phyloP scores from a whole-genome alignment of 2,888 invertebrate species.

The Liposcelis brunnea region DNA sequence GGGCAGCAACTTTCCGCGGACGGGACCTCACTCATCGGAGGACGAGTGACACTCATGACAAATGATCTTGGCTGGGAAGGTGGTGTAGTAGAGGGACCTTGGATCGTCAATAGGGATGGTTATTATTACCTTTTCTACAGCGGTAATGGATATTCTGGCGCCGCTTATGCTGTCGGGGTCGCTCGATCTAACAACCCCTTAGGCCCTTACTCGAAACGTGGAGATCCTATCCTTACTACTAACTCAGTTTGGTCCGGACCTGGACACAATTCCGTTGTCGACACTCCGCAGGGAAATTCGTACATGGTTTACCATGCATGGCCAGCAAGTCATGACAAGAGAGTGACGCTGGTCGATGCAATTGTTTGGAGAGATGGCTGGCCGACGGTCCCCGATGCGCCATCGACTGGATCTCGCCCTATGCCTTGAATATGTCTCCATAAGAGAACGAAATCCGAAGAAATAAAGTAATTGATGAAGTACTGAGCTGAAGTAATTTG shows the following conservation, averaged over 20 bases:
- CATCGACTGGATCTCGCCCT: no score
- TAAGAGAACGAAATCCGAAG: no score
- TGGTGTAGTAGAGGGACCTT: background rate
- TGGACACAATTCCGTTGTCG: background rate
- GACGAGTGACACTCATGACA: background rate
- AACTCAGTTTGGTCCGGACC: background rate
- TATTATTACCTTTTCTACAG: slow-evolving; percentile 2
- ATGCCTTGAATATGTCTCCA: no score
- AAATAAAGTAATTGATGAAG: no score
- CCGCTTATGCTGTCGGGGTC: background rate
- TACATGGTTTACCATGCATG: slow-evolving; percentile 2
- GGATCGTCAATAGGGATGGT: background rate
- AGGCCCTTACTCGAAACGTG: background rate
- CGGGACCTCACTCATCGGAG: background rate
- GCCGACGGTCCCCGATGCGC: no score
- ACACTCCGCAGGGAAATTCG: background rate
- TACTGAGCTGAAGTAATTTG: no score
- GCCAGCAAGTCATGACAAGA: background rate
- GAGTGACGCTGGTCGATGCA: no score
- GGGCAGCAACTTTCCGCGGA: background rate
- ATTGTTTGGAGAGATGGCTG: no score
- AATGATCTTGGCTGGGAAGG: background rate
- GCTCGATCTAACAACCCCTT: background rate
- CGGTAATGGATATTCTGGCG: background rate
- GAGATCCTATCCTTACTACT: background rate